Conservation (phyloP, 1,140 invertebrate species). For the Diachasma alloeum region DNA sequence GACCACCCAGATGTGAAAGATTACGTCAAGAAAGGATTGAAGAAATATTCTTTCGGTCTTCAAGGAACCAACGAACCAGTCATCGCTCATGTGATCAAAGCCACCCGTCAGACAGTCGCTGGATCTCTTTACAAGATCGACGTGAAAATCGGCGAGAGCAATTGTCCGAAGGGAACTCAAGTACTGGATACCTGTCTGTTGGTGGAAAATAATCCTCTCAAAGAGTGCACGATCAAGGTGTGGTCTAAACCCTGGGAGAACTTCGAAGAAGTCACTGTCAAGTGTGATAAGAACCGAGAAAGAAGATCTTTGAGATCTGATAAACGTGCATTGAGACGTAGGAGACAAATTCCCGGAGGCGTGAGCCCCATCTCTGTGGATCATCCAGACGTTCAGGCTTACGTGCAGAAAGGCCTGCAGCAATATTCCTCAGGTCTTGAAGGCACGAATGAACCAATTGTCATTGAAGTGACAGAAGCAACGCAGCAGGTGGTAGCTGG, state of each 20-base stretch:
- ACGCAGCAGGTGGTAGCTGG: slow-evolving; percentile 60
- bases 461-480: slow-evolving; percentile 52
- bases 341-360: no score
- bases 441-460: slow-evolving; percentile 51
- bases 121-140: slow-evolving; percentile 64
- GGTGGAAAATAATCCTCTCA: slow-evolving; percentile 39
- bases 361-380: slow-evolving; percentile 42
- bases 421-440: slow-evolving; percentile 51
- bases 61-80: slow-evolving; percentile 53
- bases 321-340: background rate
- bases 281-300: slow-evolving; percentile 49
- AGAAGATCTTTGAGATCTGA: background rate
- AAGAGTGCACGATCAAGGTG: slow-evolving; percentile 65
- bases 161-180: slow-evolving; percentile 58
- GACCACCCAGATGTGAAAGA: slow-evolving; percentile 52
- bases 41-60: slow-evolving; percentile 49
- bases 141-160: slow-evolving; percentile 62
- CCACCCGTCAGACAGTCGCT: slow-evolving; percentile 57
- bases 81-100: slow-evolving; percentile 50
- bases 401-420: slow-evolving; percentile 48
- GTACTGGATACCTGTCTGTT: slow-evolving; percentile 43
- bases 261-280: slow-evolving; percentile 60
- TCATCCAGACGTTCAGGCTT: slow-evolving; percentile 52
- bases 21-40: slow-evolving; percentile 50
- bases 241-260: slow-evolving; percentile 72